phyloP scores from a whole-genome alignment of 2,113 vertebrate genomes.

The Scomber scombrus region DNA sequence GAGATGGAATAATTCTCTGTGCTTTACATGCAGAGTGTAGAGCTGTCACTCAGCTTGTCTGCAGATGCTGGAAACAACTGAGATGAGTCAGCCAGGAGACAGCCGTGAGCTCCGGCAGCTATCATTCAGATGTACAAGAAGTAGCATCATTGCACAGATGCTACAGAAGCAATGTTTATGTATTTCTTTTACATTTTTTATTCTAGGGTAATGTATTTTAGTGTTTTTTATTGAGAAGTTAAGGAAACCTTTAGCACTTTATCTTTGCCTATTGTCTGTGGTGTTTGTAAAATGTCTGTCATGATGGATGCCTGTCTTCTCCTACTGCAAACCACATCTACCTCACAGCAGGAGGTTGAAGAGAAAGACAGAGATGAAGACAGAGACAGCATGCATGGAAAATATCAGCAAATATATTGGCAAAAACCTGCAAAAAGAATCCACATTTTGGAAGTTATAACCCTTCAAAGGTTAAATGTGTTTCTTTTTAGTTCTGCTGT shows the following conservation, averaged over 20 bases:
- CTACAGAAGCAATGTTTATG: too few relatives aligned
- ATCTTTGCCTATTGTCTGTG: too few relatives aligned
- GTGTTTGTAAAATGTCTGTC: too few relatives aligned
- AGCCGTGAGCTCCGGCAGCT: conserved; percentile 3
- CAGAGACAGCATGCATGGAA: background rate
- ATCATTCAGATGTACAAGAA: too few relatives aligned
- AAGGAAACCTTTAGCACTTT: too few relatives aligned
- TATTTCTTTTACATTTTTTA: too few relatives aligned
- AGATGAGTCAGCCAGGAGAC: conserved; percentile 55
- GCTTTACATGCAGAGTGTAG: conserved; percentile 52
- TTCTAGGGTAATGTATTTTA: too few relatives aligned
- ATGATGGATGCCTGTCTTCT: too few relatives aligned
- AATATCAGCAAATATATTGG: background rate
- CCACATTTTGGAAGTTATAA: conserved; percentile 10
- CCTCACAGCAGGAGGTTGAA: conserved; percentile 13
- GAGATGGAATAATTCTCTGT: conserved; percentile 46
- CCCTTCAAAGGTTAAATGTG: background rate
- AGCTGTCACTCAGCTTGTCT: conserved; percentile 29
- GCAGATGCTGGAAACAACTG: conserved; percentile 24
- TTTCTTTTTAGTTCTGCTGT: conserved; percentile 7
- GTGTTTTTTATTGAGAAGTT: too few relatives aligned
- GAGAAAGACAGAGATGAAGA: conserved; percentile 1
- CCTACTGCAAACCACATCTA: too few relatives aligned
- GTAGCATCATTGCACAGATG: too few relatives aligned
- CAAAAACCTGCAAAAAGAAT: conserved; percentile 12